phyloP scores from a whole-genome alignment of 2,888 invertebrate genomes.

The Watsonalla binaria region DNA sequence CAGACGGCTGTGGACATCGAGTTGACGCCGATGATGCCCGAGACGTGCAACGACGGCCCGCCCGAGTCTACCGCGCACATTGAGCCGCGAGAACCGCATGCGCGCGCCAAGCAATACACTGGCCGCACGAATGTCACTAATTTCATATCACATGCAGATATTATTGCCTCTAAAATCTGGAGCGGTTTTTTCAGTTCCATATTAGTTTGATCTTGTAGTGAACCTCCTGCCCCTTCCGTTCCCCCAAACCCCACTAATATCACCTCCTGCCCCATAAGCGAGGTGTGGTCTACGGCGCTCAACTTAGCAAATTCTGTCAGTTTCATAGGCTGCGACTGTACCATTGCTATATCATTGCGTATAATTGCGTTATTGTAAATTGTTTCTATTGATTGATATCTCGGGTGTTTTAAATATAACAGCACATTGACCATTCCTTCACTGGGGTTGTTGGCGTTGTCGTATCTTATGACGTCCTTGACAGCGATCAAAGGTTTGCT shows the following conservation, averaged over 20 bases:
- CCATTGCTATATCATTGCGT: constrained; percentile 5
- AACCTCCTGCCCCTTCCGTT: background rate
- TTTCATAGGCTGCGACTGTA: constrained; percentile 3
- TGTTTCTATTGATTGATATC: background rate
- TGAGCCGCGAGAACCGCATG: background rate
- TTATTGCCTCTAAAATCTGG: constrained; percentile 2
- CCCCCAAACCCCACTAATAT: constrained; percentile 2
- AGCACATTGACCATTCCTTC: background rate
- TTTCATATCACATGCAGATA: background rate
- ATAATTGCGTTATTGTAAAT: background rate
- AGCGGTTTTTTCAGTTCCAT: constrained; percentile 4
- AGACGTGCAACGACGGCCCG: constrained; percentile 4
- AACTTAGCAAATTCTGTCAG: constrained; percentile 5
- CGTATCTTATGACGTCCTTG: constrained; percentile 6
- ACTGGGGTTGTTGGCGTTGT: constrained; percentile 1
- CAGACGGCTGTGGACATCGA: background rate
- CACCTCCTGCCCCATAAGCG: background rate
- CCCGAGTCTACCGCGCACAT: constrained; percentile 7
- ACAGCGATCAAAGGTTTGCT: too few species aligned
- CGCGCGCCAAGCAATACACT: constrained; percentile 3
- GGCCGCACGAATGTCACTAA: background rate
- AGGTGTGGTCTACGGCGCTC: background rate
- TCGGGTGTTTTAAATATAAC: constrained; percentile 1
- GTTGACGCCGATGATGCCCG: constrained; percentile 5
- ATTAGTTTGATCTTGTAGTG: background rate